Evolutionary conservation across 2,888 invertebrate genomes (phyloP), one percentile per base, ranked within the genome.

Genomic region (Drosophila affinis): DNA sequence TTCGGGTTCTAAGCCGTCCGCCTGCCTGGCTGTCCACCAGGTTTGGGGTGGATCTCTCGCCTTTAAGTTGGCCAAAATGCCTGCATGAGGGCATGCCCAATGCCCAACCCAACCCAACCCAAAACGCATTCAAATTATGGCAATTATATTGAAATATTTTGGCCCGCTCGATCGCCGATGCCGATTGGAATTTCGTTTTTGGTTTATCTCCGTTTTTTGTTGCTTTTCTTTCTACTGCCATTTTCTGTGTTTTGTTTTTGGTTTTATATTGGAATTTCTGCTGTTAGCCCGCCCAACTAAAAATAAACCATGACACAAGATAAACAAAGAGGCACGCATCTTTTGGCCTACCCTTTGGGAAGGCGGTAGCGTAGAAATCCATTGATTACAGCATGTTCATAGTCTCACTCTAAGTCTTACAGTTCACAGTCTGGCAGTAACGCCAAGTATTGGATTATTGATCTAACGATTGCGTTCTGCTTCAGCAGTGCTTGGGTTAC

Each of bases 101-200:
- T 7, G 75, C 83, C 73, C 24, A 24, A 3, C 5, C 18, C 18
- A 18, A 3, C 21, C 24, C 86, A 78, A 81, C 78, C 73, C 83
- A 82, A 80, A 86, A 79, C 87, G 82, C 82, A 83, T 83, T 83
- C 73, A 86, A 83, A 86, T 83, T 77, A 83, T 83, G 82, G 77
- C 82, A 83, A 86, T 83, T 83, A 83, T 82, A 82, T 83, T 86
- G 75, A 82, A 80, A 86, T 79, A 73, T 79, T 72, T 76, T 27
- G 59, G 47, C 44, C 21, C 39, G 49, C 45, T 59, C 53, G 29
- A 45, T 39, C 54, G 48, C 57, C 53, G 70, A 64, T 75, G 48
- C 53, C 53, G 70, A 62, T 77, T 74, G 82, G 81, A 80, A 80
- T 80, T 80, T 82, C 52, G 70, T 71, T 65, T 76, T 75, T 68